Conservation (phyloP, 2,113 vertebrate genomes). For the Pampusana beccarii region DNA sequence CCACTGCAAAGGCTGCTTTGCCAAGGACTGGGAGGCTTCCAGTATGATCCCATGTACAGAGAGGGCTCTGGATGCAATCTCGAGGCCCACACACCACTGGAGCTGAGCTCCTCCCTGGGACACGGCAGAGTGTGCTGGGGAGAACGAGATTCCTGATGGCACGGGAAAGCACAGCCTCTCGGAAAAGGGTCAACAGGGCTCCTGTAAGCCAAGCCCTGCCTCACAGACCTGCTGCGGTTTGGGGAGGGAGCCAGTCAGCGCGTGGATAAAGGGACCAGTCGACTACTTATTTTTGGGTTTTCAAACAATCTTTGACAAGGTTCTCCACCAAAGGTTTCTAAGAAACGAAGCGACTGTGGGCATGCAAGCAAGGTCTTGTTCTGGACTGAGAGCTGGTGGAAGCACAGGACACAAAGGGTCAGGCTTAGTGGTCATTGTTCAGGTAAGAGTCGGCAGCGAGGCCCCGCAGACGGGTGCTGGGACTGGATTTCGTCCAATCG, state of each 20-base stretch:
- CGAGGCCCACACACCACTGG: background rate
- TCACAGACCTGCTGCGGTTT: background rate
- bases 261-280: background rate
- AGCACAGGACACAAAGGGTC: background rate
- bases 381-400: background rate
- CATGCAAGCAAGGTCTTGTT: background rate
- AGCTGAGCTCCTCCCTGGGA: background rate
- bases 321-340: background rate
- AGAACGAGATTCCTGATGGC: background rate
- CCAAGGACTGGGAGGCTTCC: background rate
- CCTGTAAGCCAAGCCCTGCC: background rate
- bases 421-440: background rate
- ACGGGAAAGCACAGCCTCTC: background rate
- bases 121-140: background rate
- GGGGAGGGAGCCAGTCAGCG: background rate
- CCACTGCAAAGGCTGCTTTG: background rate
- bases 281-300: background rate
- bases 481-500: background rate
- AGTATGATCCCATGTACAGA: background rate
- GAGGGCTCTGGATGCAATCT: background rate
- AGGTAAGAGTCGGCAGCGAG: background rate
- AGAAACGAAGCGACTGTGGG: rapidly evolving
- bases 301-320: background rate
- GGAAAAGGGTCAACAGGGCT: background rate
- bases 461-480: background rate